Percentiles rank a stretch among this genome's conserved stretches.
Evolutionary conservation across 2,888 invertebrate species (phyloP).

Genomic region (Nymphalis urticae): DNA sequence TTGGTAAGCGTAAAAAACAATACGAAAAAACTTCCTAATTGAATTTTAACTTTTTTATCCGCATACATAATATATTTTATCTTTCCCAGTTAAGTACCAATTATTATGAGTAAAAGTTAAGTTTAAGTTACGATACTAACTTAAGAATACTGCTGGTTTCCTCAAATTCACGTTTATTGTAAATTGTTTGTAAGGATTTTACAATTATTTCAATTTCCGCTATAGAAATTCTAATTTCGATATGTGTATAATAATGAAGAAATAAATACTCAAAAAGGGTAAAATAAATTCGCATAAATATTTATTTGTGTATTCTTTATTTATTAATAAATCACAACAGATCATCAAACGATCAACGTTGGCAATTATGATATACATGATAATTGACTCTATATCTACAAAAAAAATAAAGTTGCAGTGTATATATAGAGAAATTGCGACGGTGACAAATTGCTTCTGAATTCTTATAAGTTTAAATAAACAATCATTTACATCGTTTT

Average conservation of each 20-base stretch:
- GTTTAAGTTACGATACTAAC: too few species aligned
- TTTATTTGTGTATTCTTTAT: constrained; percentile 19
- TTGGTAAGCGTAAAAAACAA: constrained; percentile 5
- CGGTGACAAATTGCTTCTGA: constrained; percentile 12
- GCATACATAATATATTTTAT: too few species aligned
- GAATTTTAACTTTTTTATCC: neutral
- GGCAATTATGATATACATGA: constrained; percentile 30
- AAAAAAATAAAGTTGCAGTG: constrained; percentile 35
- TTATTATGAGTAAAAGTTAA: too few species aligned
- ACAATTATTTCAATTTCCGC: too few species aligned
- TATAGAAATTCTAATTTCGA: neutral
- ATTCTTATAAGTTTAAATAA: neutral
- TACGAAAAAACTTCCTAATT: constrained; percentile 10
- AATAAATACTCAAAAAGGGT: neutral
- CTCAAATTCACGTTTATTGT: too few species aligned
- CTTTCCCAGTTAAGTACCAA: too few species aligned
- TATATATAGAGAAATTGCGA: constrained; percentile 18
- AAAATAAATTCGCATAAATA: constrained; percentile 6
- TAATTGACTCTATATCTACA: constrained; percentile 60
- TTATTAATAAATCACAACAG: constrained; percentile 34
- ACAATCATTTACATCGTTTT: neutral
- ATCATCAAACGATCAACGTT: constrained; percentile 24
- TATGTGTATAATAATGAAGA: neutral
- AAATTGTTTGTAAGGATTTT: too few species aligned
- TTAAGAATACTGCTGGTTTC: too few species aligned